Percentiles rank a stretch among this genome's conserved stretches.
phyloP scores from a whole-genome alignment of 2,888 invertebrate genomes.

The Lepidocyrtinus sp. region DNA sequence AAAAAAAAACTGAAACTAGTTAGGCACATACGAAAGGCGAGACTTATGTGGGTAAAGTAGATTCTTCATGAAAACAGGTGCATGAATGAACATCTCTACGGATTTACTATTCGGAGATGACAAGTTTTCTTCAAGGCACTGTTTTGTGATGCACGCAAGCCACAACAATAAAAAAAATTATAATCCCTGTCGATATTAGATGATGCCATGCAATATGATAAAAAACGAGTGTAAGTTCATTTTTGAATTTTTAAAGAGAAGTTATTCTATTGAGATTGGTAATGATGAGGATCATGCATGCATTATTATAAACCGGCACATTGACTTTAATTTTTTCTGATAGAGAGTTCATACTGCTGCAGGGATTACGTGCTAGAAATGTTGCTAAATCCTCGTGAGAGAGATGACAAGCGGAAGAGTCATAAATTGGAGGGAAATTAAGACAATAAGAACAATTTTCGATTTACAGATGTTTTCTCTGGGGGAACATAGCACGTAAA shows the following conservation, averaged over 20 bases:
- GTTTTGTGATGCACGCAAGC: slow-evolving; percentile 50
- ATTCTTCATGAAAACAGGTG: slow-evolving; percentile 44
- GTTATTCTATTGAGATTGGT: slow-evolving; percentile 21
- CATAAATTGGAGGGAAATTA: slow-evolving; percentile 11
- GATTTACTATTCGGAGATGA: slow-evolving; percentile 39
- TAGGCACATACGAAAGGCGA: background rate
- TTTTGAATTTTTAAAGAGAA: slow-evolving; percentile 10
- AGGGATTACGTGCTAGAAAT: slow-evolving; percentile 41
- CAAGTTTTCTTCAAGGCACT: slow-evolving; percentile 32
- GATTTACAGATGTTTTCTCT: slow-evolving; percentile 4
- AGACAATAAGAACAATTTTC: slow-evolving; percentile 14
- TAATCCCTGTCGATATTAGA: background rate
- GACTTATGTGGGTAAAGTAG: background rate
- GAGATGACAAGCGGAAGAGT: slow-evolving; percentile 26
- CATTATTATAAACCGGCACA: slow-evolving; percentile 38
- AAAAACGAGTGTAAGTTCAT: slow-evolving; percentile 25
- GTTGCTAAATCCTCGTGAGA: background rate
- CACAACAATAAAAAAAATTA: slow-evolving; percentile 7
- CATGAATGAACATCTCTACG: slow-evolving; percentile 30
- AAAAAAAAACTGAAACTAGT: too few relatives aligned
- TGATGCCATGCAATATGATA: background rate
- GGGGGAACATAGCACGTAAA: slow-evolving; percentile 36
- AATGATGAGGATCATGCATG: slow-evolving; percentile 30
- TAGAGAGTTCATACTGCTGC: slow-evolving; percentile 21
- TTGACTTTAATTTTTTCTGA: slow-evolving; percentile 13